Conservation (phyloP, 1,140 invertebrate genomes). For the Drosophila subpulchrella region DNA sequence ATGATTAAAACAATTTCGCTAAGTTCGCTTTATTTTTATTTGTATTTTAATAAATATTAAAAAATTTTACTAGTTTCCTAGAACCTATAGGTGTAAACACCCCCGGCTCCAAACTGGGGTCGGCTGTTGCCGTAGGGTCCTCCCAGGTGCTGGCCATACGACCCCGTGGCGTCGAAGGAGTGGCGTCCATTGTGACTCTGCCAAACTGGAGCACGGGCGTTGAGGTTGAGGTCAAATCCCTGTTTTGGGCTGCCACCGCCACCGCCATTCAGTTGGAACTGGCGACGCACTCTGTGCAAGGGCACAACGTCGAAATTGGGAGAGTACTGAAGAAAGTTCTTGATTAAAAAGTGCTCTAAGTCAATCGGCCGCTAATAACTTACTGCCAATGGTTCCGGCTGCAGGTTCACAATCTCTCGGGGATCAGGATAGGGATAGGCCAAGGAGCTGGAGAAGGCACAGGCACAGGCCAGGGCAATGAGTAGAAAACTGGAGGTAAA, state of each 20-base stretch:
- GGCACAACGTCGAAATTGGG: conserved; percentile 1
- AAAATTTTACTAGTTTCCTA: not conserved
- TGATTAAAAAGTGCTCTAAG: not conserved
- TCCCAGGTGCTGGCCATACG: conserved; percentile 73
- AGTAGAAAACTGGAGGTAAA: conserved; percentile 23
- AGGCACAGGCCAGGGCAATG: conserved; percentile 28
- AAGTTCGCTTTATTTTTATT: not conserved
- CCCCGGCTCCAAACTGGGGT: conserved; percentile 67
- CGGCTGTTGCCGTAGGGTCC: conserved; percentile 77
- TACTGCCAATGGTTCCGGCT: conserved; percentile 28
- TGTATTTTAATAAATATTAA: conserved; percentile 1
- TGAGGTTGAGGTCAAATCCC: conserved; percentile 67
- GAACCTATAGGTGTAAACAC: conserved; percentile 64
- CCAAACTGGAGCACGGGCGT: conserved; percentile 69
- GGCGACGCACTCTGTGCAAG: conserved; percentile 50
- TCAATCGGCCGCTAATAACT: not conserved
- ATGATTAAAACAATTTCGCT: too few relatives aligned
- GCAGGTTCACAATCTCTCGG: conserved; percentile 2
- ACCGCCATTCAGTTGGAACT: conserved; percentile 46
- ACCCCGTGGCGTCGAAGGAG: conserved; percentile 62
- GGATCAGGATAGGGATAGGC: conserved; percentile 45
- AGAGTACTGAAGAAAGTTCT: conserved; percentile 3
- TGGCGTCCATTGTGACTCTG: conserved; percentile 74
- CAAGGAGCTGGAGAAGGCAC: conserved; percentile 4
- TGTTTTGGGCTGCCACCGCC: conserved; percentile 66